phyloP scores from a whole-genome alignment of 2,113 vertebrate species.

The Sorex araneus region DNA sequence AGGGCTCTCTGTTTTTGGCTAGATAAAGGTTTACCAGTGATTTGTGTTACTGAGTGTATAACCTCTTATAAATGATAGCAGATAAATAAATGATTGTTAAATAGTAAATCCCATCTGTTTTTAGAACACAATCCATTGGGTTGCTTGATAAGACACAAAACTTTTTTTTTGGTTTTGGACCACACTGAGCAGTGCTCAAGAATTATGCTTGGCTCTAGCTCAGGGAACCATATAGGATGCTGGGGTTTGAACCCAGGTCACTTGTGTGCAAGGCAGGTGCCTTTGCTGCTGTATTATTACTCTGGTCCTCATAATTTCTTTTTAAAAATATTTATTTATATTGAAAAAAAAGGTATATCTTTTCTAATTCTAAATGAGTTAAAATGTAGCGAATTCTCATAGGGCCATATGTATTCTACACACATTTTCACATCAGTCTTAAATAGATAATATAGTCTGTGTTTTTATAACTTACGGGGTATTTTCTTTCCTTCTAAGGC shows the following conservation, averaged over 20 bases:
- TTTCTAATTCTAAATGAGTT: slow-evolving; percentile 50
- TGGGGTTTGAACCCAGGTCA: too few species aligned
- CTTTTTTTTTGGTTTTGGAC: background rate
- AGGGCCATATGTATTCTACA: background rate
- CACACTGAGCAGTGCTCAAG: too few species aligned
- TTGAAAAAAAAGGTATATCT: too few species aligned
- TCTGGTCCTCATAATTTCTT: background rate
- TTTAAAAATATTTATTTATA: too few species aligned
- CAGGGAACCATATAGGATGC: too few species aligned
- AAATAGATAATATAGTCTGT: slow-evolving; percentile 31
- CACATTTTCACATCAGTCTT: slow-evolving; percentile 23
- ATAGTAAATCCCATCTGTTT: background rate
- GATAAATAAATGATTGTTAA: slow-evolving; percentile 41
- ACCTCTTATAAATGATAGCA: background rate
- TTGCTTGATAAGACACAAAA: slow-evolving; percentile 45
- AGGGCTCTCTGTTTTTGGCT: too few species aligned
- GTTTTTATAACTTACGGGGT: slow-evolving; percentile 60
- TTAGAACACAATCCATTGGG: background rate
- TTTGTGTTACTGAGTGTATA: slow-evolving; percentile 10
- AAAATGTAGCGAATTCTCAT: background rate
- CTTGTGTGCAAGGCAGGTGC: too few species aligned
- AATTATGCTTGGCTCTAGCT: too few species aligned
- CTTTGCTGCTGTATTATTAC: too few species aligned
- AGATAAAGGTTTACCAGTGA: slow-evolving; percentile 18
- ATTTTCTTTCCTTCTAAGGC: slow-evolving; percentile 88